Evolutionary conservation across 1,140 invertebrate genomes (phyloP).

Genomic region (Saccostrea cuccullata): DNA sequence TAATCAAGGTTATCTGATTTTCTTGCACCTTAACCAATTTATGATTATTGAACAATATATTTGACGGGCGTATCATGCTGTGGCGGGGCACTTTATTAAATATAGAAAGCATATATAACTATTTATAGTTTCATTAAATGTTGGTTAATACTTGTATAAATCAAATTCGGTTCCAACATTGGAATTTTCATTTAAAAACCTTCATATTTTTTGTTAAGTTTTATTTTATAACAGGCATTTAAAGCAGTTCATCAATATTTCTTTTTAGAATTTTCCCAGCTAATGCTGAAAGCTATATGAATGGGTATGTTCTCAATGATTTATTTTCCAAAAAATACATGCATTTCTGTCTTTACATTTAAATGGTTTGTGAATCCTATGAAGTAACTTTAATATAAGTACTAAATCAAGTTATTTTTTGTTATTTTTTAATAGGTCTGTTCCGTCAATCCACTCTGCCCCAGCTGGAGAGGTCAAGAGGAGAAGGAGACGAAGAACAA

Average conservation of each 20-base stretch:
- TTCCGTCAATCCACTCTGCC: constrained; percentile 63
- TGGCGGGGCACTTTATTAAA: no score
- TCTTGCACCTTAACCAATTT: no score
- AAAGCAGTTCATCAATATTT: background rate
- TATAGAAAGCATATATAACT: no score
- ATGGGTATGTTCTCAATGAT: constrained; percentile 59
- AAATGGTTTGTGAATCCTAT: no score
- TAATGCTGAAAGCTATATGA: constrained; percentile 64
- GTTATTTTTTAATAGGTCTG: constrained; percentile 54
- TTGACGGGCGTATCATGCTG: no score
- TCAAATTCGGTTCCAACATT: background rate
- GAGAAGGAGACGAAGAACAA: constrained; percentile 79
- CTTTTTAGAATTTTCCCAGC: constrained; percentile 60
- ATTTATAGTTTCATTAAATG: no score
- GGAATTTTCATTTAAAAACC: background rate
- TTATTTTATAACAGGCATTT: background rate
- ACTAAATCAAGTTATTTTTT: background rate
- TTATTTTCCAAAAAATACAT: no score
- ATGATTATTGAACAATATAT: no score
- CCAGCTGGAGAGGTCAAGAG: constrained; percentile 74
- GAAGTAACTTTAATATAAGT: no score
- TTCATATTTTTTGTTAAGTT: constrained; percentile 20
- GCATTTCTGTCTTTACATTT: no score
- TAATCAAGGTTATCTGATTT: no score
- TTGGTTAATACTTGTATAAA: no score